These are phyloP conservation scores for Elegia similella DNA, from an alignment of 2,888 invertebrate species.

Conservation along the genomic window DNA sequence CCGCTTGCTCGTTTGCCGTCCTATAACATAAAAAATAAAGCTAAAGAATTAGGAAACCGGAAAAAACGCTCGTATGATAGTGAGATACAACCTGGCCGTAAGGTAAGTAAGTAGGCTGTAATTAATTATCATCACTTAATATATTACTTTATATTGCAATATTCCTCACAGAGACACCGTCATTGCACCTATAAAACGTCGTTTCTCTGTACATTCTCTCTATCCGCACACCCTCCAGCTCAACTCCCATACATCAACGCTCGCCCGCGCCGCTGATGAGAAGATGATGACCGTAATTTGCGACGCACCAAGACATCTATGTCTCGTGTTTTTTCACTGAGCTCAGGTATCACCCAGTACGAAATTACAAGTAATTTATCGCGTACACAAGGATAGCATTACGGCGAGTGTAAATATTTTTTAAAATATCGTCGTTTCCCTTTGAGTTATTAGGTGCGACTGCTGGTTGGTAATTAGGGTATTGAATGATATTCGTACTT, in stretches of 20 bases:
- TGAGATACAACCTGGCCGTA: too few species aligned
- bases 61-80: too few species aligned
- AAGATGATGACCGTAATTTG: slow-evolving; percentile 82
- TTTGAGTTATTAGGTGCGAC: slow-evolving; percentile 23
- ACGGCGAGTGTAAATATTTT: slow-evolving; percentile 48
- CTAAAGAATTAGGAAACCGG: too few species aligned
- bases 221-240: slow-evolving; percentile 50
- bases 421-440: slow-evolving; percentile 30
- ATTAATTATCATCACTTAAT: too few species aligned
- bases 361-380: slow-evolving; percentile 81
- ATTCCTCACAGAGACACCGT: slow-evolving; percentile 21
- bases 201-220: slow-evolving; percentile 25
- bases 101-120: too few species aligned
- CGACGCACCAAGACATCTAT: slow-evolving; percentile 82
- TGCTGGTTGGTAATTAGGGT: slow-evolving; percentile 7
- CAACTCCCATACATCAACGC: slow-evolving; percentile 74
- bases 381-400: slow-evolving; percentile 60
- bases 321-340: slow-evolving; percentile 79
- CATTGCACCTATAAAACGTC: slow-evolving; percentile 24
- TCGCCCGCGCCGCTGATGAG: slow-evolving; percentile 78
- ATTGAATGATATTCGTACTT: background rate
- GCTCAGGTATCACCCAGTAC: slow-evolving; percentile 79
- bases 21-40: too few species aligned
- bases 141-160: too few species aligned
- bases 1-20: too few species aligned